Percentiles rank a stretch among this genome's conserved stretches.
phyloP scores from a whole-genome alignment of 92 coral and sea anemone genomes.

The Nematostella vectensis region DNA sequence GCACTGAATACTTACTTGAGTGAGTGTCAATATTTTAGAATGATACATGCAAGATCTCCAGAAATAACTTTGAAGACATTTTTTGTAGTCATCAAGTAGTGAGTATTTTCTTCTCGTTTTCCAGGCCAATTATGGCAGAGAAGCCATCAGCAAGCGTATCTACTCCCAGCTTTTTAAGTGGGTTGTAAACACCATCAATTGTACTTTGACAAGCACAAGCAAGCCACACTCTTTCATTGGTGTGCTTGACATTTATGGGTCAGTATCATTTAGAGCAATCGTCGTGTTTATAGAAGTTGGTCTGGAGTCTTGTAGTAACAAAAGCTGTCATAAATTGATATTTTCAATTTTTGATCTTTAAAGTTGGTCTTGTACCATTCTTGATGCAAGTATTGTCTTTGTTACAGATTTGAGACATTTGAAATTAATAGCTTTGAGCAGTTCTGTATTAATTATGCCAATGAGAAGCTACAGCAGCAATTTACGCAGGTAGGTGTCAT shows the following conservation, averaged over 20 bases:
- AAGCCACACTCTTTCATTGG: slow-evolving; percentile 89
- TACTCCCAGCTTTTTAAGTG: slow-evolving; percentile 88
- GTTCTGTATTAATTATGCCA: slow-evolving; percentile 94
- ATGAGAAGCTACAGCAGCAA: slow-evolving; percentile 96
- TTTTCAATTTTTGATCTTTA: not conserved
- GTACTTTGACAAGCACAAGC: slow-evolving; percentile 53
- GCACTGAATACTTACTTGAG: no score
- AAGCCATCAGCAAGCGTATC: slow-evolving; percentile 86
- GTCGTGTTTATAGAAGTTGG: not conserved
- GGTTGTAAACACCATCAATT: slow-evolving; percentile 81
- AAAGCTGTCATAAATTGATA: not conserved
- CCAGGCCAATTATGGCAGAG: slow-evolving; percentile 77
- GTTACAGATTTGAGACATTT: slow-evolving; percentile 93
- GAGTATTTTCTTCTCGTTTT: no score
- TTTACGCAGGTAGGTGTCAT: slow-evolving; percentile 68
- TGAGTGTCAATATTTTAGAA: no score
- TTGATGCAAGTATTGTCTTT: no score
- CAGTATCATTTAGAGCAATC: slow-evolving; percentile 13
- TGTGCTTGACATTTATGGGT: slow-evolving; percentile 97
- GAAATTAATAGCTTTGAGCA: slow-evolving; percentile 97
- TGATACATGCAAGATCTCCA: no score
- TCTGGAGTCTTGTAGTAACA: not conserved
- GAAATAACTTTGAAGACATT: no score
- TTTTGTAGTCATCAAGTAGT: no score
- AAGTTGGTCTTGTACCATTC: no score